Evolutionary conservation across 2,113 vertebrate genomes (phyloP).

Genomic region (Neotragus moschatus): DNA sequence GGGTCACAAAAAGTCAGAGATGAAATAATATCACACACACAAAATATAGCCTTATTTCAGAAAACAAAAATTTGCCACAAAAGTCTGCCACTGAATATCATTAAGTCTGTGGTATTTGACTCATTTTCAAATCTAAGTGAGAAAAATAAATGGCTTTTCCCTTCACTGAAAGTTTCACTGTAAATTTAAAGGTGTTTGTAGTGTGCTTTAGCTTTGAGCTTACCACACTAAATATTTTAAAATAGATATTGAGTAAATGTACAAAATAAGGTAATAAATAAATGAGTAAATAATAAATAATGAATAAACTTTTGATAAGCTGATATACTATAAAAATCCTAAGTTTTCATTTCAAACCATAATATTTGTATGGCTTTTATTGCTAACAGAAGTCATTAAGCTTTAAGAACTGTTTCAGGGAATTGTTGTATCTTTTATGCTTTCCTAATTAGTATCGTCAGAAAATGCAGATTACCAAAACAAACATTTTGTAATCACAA

Average conservation of each 20-base stretch:
- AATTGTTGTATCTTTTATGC: constrained; percentile 44
- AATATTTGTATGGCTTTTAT: not conserved
- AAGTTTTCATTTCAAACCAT: constrained; percentile 42
- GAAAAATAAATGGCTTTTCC: not conserved
- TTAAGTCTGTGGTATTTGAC: not conserved
- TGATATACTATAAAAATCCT: not conserved
- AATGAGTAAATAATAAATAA: not conserved
- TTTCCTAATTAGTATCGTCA: constrained; percentile 68
- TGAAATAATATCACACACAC: not conserved
- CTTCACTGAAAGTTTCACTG: not conserved
- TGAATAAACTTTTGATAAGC: not conserved
- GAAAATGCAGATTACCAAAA: constrained; percentile 66
- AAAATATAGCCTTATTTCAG: not conserved
- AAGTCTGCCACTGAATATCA: not conserved
- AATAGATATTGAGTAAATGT: not conserved
- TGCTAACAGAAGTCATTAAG: not conserved
- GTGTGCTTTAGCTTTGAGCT: not conserved
- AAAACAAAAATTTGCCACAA: not conserved
- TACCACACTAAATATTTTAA: not conserved
- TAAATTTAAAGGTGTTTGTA: not conserved
- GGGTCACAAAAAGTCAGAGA: accelerated
- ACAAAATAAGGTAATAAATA: not conserved
- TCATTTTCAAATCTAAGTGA: not conserved
- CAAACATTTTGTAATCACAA: constrained; percentile 46
- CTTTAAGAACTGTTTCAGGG: constrained; percentile 44